Base-by-base conservation (phyloP, 2,113 vertebrate species). In the Rhegmatorhina hoffmannsi region DNA sequence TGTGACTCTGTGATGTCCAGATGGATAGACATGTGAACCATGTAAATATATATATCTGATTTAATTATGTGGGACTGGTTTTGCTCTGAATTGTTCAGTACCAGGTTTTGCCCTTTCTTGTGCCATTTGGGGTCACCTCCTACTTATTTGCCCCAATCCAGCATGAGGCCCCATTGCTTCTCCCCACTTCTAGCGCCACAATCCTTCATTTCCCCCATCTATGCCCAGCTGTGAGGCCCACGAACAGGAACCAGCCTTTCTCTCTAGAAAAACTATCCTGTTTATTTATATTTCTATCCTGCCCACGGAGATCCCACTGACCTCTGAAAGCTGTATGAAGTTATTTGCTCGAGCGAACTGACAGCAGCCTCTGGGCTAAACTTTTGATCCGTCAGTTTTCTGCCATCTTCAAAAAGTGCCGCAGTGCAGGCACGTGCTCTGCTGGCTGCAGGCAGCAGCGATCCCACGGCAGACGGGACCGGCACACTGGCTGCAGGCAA, bases 341-440 rank as follows among this genome's bases (percentile, higher is more conserved):
- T 97, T 90, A 92, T 94, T 96, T 79, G 85, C 92, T 91, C 14
- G 66, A 90, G 94, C 52, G 84, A 89, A 95, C 86, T 96, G 97
- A 98, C 97, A 97, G 97, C 90, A 93, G 97, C 98, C 97, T 95
- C 95, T 8, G 4, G 98, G 98, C 97, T 94, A 79, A 33, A 89
- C 92, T 84, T 97, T 95, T 97, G 97, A 98, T 97, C 93, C 33
- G 3, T 90, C 91, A 82, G 84, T 92, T 89, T 90, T 89, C 96
- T 95, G 96, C 87, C 87, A 40, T 74, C 93, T 97, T 97, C 95
- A 94, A 66, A 92, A 66, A 46, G 78, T 6, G 1, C 24, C 0
- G 73, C 38, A 67, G 73, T 13, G 6, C 33, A 36, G 28, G 31
- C 46, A 1, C 10, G 18, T 40, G 64, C 15, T 33, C 1, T 0